These are phyloP conservation scores for Anhinga anhinga DNA, from an alignment of 2,113 vertebrate species.

Conservation along the genomic window DNA sequence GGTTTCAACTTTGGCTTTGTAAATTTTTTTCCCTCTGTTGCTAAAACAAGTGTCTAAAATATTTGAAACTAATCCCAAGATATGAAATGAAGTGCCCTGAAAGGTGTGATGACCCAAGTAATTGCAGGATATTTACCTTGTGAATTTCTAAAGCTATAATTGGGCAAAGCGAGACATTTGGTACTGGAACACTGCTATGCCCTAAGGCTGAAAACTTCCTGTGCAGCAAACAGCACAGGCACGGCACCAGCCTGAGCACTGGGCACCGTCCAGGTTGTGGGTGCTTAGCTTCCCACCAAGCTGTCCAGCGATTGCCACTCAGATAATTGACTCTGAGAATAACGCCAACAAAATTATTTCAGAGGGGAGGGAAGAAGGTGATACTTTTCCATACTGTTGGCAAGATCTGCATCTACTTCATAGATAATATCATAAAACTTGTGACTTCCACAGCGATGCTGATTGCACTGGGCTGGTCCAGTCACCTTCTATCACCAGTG, in stretches of 20 bases:
- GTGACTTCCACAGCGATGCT: neutral
- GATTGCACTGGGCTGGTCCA: neutral
- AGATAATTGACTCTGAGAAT: neutral
- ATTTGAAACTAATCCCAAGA: neutral
- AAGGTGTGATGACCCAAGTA: neutral
- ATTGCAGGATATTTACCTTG: neutral
- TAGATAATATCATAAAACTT: neutral
- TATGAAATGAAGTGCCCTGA: neutral
- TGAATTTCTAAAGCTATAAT: neutral
- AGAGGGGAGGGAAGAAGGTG: neutral
- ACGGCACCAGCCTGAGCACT: neutral
- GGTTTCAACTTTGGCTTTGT: neutral
- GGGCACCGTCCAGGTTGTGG: neutral
- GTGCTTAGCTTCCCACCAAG: neutral
- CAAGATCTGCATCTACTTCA: neutral
- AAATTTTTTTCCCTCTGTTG: neutral
- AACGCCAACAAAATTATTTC: neutral
- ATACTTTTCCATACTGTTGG: neutral
- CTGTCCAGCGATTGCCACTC: neutral
- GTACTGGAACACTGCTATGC: neutral
- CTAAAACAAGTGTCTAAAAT: neutral
- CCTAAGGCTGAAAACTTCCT: neutral
- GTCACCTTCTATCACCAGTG: neutral
- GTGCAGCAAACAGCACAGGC: neutral
- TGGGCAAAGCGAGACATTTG: neutral